Evolutionary conservation across 2,113 vertebrate species (phyloP).

Genomic region (Ceyx margarethae): DNA sequence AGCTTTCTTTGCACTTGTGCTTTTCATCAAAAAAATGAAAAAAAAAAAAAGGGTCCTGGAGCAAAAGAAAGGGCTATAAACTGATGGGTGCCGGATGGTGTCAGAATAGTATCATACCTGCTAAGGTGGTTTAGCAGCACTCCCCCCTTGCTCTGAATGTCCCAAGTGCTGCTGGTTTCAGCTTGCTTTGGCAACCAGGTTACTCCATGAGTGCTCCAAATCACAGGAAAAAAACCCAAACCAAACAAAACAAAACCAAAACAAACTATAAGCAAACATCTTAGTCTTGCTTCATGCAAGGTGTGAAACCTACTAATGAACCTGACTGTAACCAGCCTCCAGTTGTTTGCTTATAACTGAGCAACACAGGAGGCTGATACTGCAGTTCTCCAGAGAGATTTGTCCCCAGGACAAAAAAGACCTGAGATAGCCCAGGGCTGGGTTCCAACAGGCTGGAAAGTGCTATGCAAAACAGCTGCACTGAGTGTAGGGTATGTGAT

Average conservation of each 20-base stretch:
- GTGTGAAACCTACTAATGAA: slow-evolving; percentile 16
- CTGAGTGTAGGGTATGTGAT: background rate
- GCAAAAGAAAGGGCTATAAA: background rate
- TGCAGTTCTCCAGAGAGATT: background rate
- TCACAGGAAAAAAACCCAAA: background rate
- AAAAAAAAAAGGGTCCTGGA: background rate
- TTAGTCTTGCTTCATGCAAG: background rate
- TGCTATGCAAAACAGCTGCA: background rate
- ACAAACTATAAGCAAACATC: background rate
- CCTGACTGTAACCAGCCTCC: background rate
- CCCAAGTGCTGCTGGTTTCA: background rate
- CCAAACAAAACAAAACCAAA: no score
- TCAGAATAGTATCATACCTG: background rate
- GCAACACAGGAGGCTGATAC: background rate
- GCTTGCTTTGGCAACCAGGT: background rate
- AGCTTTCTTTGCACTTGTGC: background rate
- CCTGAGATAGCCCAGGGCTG: background rate
- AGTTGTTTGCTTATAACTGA: background rate
- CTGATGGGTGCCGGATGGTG: background rate
- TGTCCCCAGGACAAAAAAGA: background rate
- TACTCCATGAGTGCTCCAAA: background rate
- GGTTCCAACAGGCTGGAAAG: background rate
- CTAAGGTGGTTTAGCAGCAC: background rate
- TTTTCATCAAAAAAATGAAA: background rate
- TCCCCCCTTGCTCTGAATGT: background rate